Conservation (phyloP, 1,140 invertebrate genomes). For the Drosophila pachea region DNA sequence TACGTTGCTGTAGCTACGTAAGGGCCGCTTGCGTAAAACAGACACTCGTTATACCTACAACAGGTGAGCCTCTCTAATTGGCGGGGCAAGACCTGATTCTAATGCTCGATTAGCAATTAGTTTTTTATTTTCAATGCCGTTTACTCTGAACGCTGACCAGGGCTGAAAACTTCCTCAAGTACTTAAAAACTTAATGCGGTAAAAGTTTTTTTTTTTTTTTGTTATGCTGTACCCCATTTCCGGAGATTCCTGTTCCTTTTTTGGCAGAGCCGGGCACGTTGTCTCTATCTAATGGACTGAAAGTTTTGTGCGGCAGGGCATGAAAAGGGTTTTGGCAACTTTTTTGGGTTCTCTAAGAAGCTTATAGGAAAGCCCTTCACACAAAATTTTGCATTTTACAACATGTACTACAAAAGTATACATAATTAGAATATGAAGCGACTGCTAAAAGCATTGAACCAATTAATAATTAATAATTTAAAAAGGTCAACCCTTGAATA, state of each 20-base stretch:
- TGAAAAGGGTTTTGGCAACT: constrained; percentile 29
- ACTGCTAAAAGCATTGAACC: background rate
- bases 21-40: constrained; percentile 45
- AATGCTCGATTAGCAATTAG: constrained; percentile 70
- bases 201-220: constrained; percentile 44
- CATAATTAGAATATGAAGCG: background rate
- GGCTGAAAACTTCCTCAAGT: constrained; percentile 54
- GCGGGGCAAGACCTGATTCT: background rate
- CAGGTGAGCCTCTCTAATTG: background rate
- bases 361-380: constrained; percentile 20
- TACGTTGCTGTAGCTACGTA: constrained; percentile 53
- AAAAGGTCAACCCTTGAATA: background rate
- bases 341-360: constrained; percentile 26
- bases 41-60: constrained; percentile 36
- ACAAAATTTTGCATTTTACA: constrained; percentile 21
- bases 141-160: constrained; percentile 44
- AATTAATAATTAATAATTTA: constrained; percentile 30
- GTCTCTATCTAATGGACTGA: constrained; percentile 38
- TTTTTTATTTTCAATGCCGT: constrained; percentile 66
- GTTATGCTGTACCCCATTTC: background rate
- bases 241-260: constrained; percentile 10
- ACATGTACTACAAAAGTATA: background rate
- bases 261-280: background rate
- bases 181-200: constrained; percentile 69
- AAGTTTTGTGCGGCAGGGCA: constrained; percentile 43